A percentile compares a stretch with the other conserved stretches of the same genome.
Conservation (phyloP, 1,140 invertebrate genomes). For the Drosophila erecta region DNA sequence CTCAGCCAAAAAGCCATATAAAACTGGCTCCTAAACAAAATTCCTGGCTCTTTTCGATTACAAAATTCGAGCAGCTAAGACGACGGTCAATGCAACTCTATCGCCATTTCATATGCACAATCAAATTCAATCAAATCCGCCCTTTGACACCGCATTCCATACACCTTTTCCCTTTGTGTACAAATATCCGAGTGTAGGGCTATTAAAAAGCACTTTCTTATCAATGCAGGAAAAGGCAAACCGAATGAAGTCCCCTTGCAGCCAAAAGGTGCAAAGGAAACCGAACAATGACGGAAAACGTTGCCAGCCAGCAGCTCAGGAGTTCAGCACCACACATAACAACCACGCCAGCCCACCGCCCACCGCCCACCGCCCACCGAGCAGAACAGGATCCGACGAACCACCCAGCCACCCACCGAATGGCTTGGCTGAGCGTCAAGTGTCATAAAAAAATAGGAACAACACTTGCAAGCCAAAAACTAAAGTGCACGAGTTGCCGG, state of each 20-base stretch:
- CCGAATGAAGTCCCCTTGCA: conserved; percentile 63
- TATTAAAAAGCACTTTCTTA: conserved; percentile 77
- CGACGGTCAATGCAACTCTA: not conserved
- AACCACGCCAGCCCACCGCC: not conserved
- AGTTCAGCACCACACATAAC: not conserved
- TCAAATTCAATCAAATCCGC: conserved; percentile 27
- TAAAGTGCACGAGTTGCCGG: conserved; percentile 67
- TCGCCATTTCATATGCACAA: not conserved
- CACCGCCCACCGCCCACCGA: not conserved
- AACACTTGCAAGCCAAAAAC: conserved; percentile 80
- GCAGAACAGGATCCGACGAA: not conserved
- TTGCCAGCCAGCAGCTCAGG: conserved; percentile 33
- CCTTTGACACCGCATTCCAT: not conserved
- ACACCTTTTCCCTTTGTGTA: conserved; percentile 16
- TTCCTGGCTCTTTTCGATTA: not conserved
- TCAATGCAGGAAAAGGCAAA: conserved; percentile 53
- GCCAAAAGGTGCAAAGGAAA: conserved; percentile 57
- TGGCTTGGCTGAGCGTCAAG: conserved; percentile 74
- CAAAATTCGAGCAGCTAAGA: too few relatives aligned
- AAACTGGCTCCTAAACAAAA: not conserved
- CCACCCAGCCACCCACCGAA: conserved; percentile 10
- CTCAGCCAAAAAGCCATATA: not conserved
- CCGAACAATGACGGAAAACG: conserved; percentile 46
- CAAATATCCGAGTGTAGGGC: conserved; percentile 52
- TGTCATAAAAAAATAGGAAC: conserved; percentile 76